phyloP scores from a whole-genome alignment of 2,113 vertebrate species.

The Rhea pennata region DNA sequence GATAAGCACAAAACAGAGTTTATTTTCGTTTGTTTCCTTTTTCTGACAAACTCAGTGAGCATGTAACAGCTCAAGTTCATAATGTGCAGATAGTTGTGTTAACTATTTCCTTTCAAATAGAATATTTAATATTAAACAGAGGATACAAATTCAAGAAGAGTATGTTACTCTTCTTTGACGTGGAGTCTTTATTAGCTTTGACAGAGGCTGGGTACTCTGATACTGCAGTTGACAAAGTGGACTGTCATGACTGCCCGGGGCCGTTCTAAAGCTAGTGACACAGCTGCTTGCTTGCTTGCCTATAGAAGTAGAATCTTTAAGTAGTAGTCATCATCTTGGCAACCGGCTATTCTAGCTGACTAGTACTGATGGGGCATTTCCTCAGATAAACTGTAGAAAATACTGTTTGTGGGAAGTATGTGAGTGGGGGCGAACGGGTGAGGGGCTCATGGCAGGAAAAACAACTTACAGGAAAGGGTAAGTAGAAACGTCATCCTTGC shows the following conservation, averaged over 20 bases:
- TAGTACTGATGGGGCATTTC: conserved; percentile 38
- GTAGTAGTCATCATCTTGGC: neutral
- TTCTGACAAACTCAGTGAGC: neutral
- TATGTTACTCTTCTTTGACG: neutral
- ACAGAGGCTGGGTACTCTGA: neutral
- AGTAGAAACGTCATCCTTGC: conserved; percentile 49
- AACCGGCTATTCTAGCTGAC: neutral
- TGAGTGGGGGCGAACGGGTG: conserved; percentile 31
- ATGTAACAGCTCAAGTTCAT: neutral
- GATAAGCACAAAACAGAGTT: neutral
- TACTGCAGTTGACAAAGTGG: neutral
- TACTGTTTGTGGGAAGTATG: conserved; percentile 32
- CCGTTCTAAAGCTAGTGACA: rapidly evolving
- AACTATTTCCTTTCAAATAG: too few relatives aligned
- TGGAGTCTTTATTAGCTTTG: neutral
- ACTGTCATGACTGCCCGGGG: neutral
- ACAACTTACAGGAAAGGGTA: conserved; percentile 56
- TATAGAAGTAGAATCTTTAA: neutral
- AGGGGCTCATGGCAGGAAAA: conserved; percentile 55
- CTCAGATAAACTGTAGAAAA: conserved; percentile 46
- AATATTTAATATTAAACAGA: neutral
- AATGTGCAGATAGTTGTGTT: neutral
- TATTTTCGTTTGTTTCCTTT: neutral
- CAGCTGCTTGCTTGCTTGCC: neutral
- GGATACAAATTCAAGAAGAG: neutral